Base-by-base conservation (phyloP, 2,113 vertebrate genomes). In the Indicator maculatus region DNA sequence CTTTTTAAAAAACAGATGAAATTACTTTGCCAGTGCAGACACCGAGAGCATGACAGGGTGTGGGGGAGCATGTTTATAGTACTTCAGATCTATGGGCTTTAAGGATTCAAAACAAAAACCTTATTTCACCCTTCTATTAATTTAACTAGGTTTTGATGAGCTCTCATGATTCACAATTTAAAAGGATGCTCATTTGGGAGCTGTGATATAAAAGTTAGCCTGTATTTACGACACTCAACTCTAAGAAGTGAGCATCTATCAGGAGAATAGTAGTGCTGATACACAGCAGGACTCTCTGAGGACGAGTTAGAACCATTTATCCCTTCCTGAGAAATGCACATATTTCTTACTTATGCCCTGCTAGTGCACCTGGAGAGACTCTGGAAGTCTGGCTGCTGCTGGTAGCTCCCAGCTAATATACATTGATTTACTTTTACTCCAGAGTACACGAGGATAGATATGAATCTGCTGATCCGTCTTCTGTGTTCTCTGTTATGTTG, bases 391-490 rank as follows among this genome's bases (percentile, higher is more conserved):
- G 90, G 55, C 76, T 76, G 66, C 82, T 92, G 58, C 92, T 87
- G 64, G 71, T 58, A 79, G 90, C 83, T 95, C 74, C 55, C 47
- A 92, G 92, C 83, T 86, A 96, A 95, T 95, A 95, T n/a, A 56
- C 82, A 67, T 88, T 94, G 92, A 95, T 96, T 94, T 95, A 89
- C 83, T 88, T 84, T 78, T 77, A 27, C 59, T 92, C 74, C 19
- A 8, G 69, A 73, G 69, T 78, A n/a, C 47, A 27, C 28, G 80
- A 93, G 78, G 76, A 77, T 63, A 74, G 83, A 82, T 59, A 71
- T 53, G 59, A 60, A 92, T 78, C 83, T 87, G 50, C 73, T 61
- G 80, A 52, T 88, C 63, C 12, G 16, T 38, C 28, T 66, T 44
- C 67, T 16, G 0, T 20, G 31, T 45, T 83, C 72, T 87, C 69